A percentile compares a stretch with the other conserved stretches of the same genome.
phyloP scores from a whole-genome alignment of 2,113 vertebrate species.

The Nipponia nippon region DNA sequence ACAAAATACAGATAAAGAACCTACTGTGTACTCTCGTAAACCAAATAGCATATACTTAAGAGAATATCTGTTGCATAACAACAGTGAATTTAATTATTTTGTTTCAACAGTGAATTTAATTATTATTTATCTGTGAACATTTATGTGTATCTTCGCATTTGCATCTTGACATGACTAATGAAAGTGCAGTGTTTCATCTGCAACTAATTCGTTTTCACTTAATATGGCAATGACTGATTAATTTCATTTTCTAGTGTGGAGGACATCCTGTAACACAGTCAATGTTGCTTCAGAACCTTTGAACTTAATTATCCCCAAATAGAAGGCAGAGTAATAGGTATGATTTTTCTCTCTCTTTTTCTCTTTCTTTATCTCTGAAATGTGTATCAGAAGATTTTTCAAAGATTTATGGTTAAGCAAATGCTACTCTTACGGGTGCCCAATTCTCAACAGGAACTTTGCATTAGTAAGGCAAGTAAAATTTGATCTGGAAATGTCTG shows the following conservation, averaged over 20 bases:
- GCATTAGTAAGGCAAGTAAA: background rate
- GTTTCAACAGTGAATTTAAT: conserved; percentile 30
- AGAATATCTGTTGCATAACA: background rate
- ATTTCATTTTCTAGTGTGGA: conserved; percentile 35
- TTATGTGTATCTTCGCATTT: conserved; percentile 3
- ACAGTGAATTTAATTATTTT: conserved; percentile 33
- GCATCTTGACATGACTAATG: conserved; percentile 45
- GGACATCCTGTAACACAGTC: background rate
- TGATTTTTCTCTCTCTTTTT: background rate
- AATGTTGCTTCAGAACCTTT: conserved; percentile 5
- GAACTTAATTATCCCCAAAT: conserved; percentile 39
- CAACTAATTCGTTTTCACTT: conserved; percentile 25
- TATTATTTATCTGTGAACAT: conserved; percentile 30
- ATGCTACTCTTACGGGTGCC: background rate
- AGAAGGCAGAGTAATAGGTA: background rate
- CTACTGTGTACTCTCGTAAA: background rate
- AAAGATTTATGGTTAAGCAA: background rate
- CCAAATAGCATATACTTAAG: background rate
- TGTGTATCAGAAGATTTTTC: background rate
- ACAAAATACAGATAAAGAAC: conserved; percentile 6
- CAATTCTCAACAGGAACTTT: background rate
- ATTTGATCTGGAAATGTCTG: background rate
- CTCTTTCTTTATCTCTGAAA: background rate
- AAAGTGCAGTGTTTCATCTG: background rate
- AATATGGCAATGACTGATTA: background rate